Evolutionary conservation across 2,797 vertebrate genomes (phyloP).

Genomic region (Channa striata): DNA sequence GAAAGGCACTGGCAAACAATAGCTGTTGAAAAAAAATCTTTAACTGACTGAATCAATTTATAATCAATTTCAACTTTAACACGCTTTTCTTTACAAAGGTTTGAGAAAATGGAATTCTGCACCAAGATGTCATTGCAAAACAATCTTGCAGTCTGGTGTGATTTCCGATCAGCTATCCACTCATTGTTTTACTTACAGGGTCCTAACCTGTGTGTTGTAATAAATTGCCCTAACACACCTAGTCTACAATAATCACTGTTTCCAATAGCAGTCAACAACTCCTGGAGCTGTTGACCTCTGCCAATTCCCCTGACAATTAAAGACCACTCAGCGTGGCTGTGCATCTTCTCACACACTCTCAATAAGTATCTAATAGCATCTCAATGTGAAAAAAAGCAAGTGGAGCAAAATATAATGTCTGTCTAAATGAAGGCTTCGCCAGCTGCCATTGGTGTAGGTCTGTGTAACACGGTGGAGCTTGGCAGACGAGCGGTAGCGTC

Average conservation of each 20-base stretch:
- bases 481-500: conserved; percentile 70
- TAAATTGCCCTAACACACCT: background rate
- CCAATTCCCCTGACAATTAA: conserved; percentile 75
- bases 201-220: background rate
- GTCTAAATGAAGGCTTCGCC: conserved; percentile 64
- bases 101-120: background rate
- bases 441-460: conserved; percentile 53
- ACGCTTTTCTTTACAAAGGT: background rate
- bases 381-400: conserved; percentile 67
- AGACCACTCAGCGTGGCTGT: conserved; percentile 73
- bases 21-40: background rate
- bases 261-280: conserved; percentile 59
- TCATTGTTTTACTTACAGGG: background rate
- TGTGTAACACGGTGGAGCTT: conserved; percentile 51
- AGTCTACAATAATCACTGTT: conserved; percentile 37
- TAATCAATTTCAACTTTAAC: background rate
- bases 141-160: background rate
- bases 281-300: conserved; percentile 73
- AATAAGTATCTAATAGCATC: conserved; percentile 76
- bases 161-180: background rate
- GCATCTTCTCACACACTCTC: conserved; percentile 76
- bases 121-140: background rate
- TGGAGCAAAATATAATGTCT: conserved; percentile 58
- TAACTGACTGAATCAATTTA: background rate
- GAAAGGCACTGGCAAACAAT: background rate